Conservation (phyloP, 2,888 invertebrate genomes). For the Seladonia tumulorum region DNA sequence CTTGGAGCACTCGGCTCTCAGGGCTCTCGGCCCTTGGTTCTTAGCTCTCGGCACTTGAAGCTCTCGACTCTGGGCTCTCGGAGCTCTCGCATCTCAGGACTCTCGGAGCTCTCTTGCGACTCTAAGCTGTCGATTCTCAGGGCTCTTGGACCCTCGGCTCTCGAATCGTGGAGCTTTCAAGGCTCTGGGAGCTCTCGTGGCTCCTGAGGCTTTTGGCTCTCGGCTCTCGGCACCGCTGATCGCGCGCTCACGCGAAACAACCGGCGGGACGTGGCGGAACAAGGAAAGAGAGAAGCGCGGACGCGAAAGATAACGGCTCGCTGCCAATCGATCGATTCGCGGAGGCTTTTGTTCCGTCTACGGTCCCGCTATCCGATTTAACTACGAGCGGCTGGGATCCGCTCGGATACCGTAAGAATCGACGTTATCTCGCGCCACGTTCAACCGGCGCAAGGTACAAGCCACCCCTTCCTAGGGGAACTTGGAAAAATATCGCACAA, state of each 20-base stretch:
- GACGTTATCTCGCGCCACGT: constrained; percentile 70
- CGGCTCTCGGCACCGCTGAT: neutral
- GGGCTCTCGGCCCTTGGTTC: neutral
- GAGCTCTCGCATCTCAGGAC: too few species aligned
- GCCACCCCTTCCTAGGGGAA: constrained; percentile 23
- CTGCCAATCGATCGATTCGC: constrained; percentile 80
- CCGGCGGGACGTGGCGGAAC: constrained; percentile 52
- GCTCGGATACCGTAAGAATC: constrained; percentile 70
- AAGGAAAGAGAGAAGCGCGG: constrained; percentile 75
- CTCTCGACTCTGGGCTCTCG: too few species aligned
- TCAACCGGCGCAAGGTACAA: constrained; percentile 72
- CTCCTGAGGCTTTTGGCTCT: neutral
- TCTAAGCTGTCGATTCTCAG: too few species aligned
- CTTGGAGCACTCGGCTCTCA: too few species aligned
- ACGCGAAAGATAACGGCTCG: constrained; percentile 81
- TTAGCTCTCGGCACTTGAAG: neutral
- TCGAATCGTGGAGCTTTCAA: neutral
- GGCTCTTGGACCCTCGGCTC: neutral
- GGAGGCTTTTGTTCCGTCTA: constrained; percentile 79
- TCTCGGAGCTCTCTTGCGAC: neutral
- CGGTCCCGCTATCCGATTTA: constrained; percentile 78
- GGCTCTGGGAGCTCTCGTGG: neutral
- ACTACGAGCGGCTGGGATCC: constrained; percentile 73
- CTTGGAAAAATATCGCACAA: constrained; percentile 34
- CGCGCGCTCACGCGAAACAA: constrained; percentile 37